These are phyloP conservation scores for Xanthorhoe spadicearia DNA, from an alignment of 2,888 invertebrate species.

Conservation along the genomic window DNA sequence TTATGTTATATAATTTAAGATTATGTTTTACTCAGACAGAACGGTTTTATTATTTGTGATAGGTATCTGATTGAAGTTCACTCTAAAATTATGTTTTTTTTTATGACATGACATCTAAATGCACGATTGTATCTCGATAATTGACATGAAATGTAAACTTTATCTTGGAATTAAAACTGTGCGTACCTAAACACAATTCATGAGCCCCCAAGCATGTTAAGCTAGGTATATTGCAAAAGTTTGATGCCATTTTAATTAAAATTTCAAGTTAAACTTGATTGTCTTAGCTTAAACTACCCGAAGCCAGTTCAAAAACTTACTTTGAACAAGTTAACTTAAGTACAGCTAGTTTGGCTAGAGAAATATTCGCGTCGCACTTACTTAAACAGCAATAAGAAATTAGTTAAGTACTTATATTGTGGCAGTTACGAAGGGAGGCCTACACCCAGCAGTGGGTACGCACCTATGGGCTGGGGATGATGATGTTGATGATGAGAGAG, in stretches of 20 bases:
- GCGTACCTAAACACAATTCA: not conserved
- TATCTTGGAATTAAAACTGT: not conserved
- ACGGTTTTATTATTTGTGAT: no score
- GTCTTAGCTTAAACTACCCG: slow-evolving; percentile 24
- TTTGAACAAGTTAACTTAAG: slow-evolving; percentile 17
- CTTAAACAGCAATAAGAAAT: no score
- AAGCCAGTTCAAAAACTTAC: slow-evolving; percentile 17
- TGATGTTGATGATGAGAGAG: no score
- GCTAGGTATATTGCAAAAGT: slow-evolving; percentile 22
- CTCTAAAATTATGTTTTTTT: no score
- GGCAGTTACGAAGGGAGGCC: no score
- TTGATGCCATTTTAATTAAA: slow-evolving; percentile 28
- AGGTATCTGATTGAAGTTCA: no score
- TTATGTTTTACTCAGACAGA: no score
- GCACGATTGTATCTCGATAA: not conserved
- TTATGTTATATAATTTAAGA: no score
- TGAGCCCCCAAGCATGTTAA: not conserved
- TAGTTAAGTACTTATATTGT: no score
- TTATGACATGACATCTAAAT: not conserved
- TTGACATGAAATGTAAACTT: not conserved
- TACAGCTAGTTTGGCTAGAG: not conserved
- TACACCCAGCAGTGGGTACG: no score
- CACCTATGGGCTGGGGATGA: no score
- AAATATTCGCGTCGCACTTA: not conserved
- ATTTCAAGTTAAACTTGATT: slow-evolving; percentile 26